Percentiles rank a stretch among this genome's conserved stretches.
Conservation (phyloP, 2,113 vertebrate species). For the Xenopus borealis region DNA sequence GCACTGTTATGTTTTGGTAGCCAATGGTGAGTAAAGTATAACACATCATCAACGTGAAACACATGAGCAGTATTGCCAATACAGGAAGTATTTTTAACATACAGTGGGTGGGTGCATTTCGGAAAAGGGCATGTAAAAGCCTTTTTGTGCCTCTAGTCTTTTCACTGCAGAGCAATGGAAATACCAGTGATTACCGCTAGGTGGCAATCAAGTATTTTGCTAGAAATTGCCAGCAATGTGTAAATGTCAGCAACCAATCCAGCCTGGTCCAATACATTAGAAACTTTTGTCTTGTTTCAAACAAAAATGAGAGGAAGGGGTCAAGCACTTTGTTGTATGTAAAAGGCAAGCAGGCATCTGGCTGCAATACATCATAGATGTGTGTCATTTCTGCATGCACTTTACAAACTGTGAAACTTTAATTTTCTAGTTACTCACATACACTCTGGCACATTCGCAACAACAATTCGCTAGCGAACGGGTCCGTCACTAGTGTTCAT, state of each 20-base stretch:
- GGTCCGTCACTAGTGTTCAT: too few species aligned
- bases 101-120: background rate
- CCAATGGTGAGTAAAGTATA: slow-evolving; percentile 72
- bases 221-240: background rate
- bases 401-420: too few species aligned
- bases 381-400: slow-evolving; percentile 41
- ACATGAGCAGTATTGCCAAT: too few species aligned
- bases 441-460: too few species aligned
- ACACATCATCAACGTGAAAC: slow-evolving; percentile 33
- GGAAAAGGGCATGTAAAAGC: too few species aligned
- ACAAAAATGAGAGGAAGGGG: slow-evolving; percentile 20
- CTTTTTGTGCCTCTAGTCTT: too few species aligned
- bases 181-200: slow-evolving; percentile 57
- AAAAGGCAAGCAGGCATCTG: slow-evolving; percentile 30
- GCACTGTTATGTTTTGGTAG: too few species aligned
- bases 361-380: slow-evolving; percentile 46
- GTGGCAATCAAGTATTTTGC: slow-evolving; percentile 60
- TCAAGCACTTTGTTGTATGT: slow-evolving; percentile 26
- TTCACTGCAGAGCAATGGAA: background rate
- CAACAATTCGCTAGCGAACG: too few species aligned
- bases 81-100: background rate
- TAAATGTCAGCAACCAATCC: slow-evolving; percentile 8
- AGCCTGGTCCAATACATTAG: slow-evolving; percentile 40
- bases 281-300: slow-evolving; percentile 51
- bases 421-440: too few species aligned